Evolutionary conservation across 2,888 invertebrate genomes (phyloP), one percentile per base, ranked within the genome.

Genomic region (Yponomeuta evonymella): DNA sequence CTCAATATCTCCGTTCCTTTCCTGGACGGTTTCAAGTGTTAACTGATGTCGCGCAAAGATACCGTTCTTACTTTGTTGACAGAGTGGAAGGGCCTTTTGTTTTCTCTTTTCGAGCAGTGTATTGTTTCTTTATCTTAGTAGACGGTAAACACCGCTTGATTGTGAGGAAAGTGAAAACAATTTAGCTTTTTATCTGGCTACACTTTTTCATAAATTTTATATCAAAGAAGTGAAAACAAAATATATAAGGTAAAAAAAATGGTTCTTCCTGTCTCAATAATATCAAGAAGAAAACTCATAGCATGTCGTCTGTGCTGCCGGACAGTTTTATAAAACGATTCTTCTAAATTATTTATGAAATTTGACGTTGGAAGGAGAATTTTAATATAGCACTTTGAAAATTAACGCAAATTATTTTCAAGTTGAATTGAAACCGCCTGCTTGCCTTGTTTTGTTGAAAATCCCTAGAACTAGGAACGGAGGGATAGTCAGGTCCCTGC

Each of bases 1-100:
- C 68, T 29, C 10, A 12, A 51, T 51, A 51, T 12, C 72, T 69
- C 66, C 68, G 33, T 71, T 70, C 69, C 64, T 66, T 73, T 77
- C 75, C 74, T 75, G 71, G 73, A 74, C 77, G 71, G 75, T 73
- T 73, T 68, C 68, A 51, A 68, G 68, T 68, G 75, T 78, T 78
- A 77, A 76, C 82, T 79, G 85, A 85, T 86, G 77, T 71, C 72
- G 71, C 77, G 75, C 15, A 9, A 63, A 71, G 81, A 81, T 80
- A 81, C 75, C 74, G 78, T 77, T 78, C 78, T 78, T 75, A 72
- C 76, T 75, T 75, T 77, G 65, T 48, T 65, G 70, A 70, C 65
- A 23, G 63, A 70, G 51, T 48, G 63, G 15, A 58, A 62, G 48
- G n/a, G 48, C 33, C 63, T 29, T 68, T 68, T 63, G 70, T 63